Conservation (phyloP, 2,888 invertebrate species). For the Pelosia muscerda region DNA sequence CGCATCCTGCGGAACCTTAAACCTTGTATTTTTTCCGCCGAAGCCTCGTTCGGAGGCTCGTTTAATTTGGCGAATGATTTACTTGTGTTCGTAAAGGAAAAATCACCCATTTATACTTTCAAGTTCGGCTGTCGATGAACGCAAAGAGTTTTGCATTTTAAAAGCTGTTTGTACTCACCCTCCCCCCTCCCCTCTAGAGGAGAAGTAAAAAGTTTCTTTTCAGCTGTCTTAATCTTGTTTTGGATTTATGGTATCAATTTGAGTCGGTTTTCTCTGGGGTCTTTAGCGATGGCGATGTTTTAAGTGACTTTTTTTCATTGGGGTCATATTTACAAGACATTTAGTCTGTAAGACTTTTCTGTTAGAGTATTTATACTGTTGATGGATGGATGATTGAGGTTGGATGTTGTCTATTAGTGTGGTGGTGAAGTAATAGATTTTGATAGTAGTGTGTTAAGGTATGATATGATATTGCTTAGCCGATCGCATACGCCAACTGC, state of each 20-base stretch:
- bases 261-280: slow-evolving; percentile 9
- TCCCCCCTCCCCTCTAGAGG: background rate
- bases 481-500: too few relatives aligned
- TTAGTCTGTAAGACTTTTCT: too few relatives aligned
- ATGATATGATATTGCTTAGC: too few relatives aligned
- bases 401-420: too few relatives aligned
- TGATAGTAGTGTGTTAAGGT: too few relatives aligned
- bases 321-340: background rate
- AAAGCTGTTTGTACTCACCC: slow-evolving; percentile 25
- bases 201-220: slow-evolving; percentile 23
- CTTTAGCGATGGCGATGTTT: slow-evolving; percentile 11
- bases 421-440: too few relatives aligned
- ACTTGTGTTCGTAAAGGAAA: slow-evolving; percentile 49
- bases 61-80: slow-evolving; percentile 62
- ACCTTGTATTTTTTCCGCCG: slow-evolving; percentile 41
- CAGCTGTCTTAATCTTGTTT: slow-evolving; percentile 24
- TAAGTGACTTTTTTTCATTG: background rate
- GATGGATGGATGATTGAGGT: too few relatives aligned
- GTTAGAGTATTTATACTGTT: too few relatives aligned
- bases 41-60: slow-evolving; percentile 47
- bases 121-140: slow-evolving; percentile 41
- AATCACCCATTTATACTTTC: slow-evolving; percentile 46
- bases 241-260: slow-evolving; percentile 28
- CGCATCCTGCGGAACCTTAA: slow-evolving; percentile 41
- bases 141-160: slow-evolving; percentile 41